Conservation (phyloP, 2,888 invertebrate species). For the Troides aeacus region DNA sequence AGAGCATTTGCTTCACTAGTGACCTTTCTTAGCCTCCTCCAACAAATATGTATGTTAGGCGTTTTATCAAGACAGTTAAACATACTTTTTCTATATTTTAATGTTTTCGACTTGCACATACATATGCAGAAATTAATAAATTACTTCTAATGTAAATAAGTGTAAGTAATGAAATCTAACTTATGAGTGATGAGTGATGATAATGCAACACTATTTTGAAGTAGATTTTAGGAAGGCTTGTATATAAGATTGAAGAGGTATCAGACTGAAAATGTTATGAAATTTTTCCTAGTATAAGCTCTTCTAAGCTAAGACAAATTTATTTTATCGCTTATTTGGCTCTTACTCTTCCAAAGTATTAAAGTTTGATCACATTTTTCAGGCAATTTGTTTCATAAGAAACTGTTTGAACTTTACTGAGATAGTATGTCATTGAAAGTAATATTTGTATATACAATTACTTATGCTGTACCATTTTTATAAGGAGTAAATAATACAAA, state of each 20-base stretch:
- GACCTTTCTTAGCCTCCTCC: too few species aligned
- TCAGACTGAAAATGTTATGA: not conserved
- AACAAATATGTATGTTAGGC: too few species aligned
- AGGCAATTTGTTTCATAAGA: not conserved
- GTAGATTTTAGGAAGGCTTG: not conserved
- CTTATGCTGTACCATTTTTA: too few species aligned
- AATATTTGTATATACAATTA: too few species aligned
- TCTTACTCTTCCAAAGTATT: slow-evolving; percentile 1
- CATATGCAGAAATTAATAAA: too few species aligned
- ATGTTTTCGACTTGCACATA: too few species aligned
- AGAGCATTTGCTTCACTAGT: too few species aligned
- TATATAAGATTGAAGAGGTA: not conserved
- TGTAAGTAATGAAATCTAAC: not conserved
- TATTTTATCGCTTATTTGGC: not conserved
- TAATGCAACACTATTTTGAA: not conserved
- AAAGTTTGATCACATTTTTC: not conserved
- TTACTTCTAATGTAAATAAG: not conserved
- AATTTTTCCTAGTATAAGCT: not conserved
- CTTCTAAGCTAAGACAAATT: not conserved
- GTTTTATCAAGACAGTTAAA: too few species aligned
- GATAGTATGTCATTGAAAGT: too few species aligned
- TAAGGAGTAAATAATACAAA: too few species aligned
- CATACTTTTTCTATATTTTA: too few species aligned
- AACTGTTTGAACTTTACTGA: not conserved
- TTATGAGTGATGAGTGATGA: not conserved